Evolutionary conservation across 2,113 vertebrate species (phyloP).

Genomic region (Struthio camelus): DNA sequence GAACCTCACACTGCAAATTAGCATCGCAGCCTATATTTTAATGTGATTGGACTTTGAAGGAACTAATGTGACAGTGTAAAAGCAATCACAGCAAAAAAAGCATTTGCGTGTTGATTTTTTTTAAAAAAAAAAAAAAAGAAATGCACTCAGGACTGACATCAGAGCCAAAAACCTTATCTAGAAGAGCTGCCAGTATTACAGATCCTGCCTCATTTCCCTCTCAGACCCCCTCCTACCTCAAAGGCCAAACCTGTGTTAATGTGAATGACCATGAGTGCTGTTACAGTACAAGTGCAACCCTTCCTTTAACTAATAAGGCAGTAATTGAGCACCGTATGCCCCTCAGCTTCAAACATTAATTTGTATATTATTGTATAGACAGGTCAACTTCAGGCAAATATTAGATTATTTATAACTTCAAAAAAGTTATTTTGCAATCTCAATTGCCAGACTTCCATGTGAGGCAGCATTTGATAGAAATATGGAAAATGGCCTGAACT

Average conservation of each 20-base stretch:
- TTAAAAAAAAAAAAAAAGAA: neutral
- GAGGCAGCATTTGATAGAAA: constrained; percentile 89
- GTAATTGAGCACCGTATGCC: neutral
- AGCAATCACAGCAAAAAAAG: constrained; percentile 10
- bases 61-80: constrained; percentile 25
- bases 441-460: constrained; percentile 82
- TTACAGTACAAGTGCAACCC: neutral
- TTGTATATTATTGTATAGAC: constrained; percentile 66
- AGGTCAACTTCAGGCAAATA: constrained; percentile 75
- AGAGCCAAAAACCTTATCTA: neutral
- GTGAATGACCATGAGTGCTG: neutral
- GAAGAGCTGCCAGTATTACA: neutral
- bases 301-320: neutral
- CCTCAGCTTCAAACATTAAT: constrained; percentile 52
- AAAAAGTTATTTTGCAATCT: constrained; percentile 80
- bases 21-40: neutral
- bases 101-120: neutral
- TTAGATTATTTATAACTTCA: constrained; percentile 90
- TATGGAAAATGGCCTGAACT: constrained; percentile 85
- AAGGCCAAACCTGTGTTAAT: neutral
- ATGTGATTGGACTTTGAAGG: neutral
- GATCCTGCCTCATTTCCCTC: neutral
- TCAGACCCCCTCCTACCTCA: neutral
- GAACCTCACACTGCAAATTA: neutral
- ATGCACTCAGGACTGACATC: neutral